These are phyloP conservation scores for Orientallactaga sibirica DNA, from an alignment of 2,797 vertebrate genomes.

Conservation along the genomic window DNA sequence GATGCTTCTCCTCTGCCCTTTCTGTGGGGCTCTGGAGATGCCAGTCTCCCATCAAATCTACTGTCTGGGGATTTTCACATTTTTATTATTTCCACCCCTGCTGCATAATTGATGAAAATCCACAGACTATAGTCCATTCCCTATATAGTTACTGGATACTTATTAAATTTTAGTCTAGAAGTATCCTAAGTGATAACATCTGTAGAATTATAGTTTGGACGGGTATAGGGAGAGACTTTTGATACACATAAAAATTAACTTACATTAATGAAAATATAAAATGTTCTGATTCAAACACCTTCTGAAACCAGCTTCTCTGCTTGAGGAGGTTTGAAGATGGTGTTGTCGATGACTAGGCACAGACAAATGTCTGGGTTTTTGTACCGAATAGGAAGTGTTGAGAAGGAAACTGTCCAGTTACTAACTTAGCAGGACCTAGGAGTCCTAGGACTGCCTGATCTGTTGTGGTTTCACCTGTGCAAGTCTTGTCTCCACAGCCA, in stretches of 20 bases:
- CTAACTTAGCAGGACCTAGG: background rate
- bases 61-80: background rate
- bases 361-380: background rate
- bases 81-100: background rate
- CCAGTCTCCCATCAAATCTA: background rate
- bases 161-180: conserved; percentile 1
- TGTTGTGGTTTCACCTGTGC: background rate
- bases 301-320: background rate
- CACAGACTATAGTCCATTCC: background rate
- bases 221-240: background rate
- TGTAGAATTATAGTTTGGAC: background rate
- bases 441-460: background rate
- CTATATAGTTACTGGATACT: background rate
- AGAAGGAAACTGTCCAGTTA: background rate
- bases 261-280: background rate
- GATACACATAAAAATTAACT: background rate
- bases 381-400: background rate
- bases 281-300: background rate
- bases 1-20: background rate
- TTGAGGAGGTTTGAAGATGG: background rate
- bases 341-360: background rate
- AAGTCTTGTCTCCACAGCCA: background rate
- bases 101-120: background rate
- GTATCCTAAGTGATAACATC: background rate
- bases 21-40: background rate